These are phyloP conservation scores for Ploceus nigricollis DNA, from an alignment of 2,113 vertebrate genomes.

Conservation along the genomic window DNA sequence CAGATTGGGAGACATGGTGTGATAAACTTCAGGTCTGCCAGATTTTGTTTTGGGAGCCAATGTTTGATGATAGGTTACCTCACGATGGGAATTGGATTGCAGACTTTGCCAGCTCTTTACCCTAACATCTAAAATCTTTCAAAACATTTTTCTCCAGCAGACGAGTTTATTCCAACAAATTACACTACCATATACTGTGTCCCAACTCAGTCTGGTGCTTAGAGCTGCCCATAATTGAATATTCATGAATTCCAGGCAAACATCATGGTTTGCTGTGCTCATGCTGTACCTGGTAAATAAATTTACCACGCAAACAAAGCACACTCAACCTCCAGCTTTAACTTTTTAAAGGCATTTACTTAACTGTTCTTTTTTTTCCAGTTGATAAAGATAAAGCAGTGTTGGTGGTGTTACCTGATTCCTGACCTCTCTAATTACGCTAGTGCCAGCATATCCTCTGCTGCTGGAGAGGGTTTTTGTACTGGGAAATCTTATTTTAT, in stretches of 20 bases:
- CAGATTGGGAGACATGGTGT: slow-evolving; percentile 44
- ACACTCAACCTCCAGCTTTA: neutral
- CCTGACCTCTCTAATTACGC: neutral
- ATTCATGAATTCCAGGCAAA: neutral
- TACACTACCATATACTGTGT: neutral
- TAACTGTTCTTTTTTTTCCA: neutral
- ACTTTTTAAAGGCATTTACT: neutral
- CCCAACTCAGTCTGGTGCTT: neutral
- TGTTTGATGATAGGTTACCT: slow-evolving; percentile 10
- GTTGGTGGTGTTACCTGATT: neutral
- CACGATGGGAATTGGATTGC: neutral
- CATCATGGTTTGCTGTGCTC: neutral
- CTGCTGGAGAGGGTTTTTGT: neutral
- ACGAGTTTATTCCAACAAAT: neutral
- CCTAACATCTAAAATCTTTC: slow-evolving; percentile 31
- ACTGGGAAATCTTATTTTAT: neutral
- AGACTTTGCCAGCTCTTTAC: neutral
- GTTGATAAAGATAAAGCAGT: neutral
- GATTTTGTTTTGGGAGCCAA: neutral
- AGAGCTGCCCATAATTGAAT: neutral
- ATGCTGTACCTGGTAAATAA: neutral
- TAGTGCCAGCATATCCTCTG: neutral
- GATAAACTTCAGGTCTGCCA: neutral
- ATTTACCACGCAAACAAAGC: neutral
- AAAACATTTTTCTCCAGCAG: slow-evolving; percentile 1